phyloP scores from a whole-genome alignment of 2,888 invertebrate genomes.

The Trissolcus japonicus region DNA sequence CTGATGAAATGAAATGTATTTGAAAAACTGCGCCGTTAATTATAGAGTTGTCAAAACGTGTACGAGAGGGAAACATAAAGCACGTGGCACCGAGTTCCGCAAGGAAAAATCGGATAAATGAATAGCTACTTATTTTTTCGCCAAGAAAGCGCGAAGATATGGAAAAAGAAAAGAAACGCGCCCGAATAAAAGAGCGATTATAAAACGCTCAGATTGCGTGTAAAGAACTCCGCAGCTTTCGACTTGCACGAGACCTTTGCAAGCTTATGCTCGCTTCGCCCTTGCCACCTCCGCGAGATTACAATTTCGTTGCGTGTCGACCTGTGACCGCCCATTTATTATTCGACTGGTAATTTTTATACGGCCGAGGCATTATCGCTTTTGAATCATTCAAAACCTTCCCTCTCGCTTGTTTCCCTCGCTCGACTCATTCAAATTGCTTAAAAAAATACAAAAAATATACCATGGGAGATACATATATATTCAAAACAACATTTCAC shows the following conservation, averaged over 20 bases:
- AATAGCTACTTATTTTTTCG: constrained; percentile 52
- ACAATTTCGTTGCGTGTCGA: constrained; percentile 71
- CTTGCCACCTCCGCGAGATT: constrained; percentile 58
- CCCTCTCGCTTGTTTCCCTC: constrained; percentile 12
- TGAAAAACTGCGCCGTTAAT: constrained; percentile 48
- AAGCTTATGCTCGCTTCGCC: constrained; percentile 55
- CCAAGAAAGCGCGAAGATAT: constrained; percentile 44
- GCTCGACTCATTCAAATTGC: neutral
- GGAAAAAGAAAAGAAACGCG: constrained; percentile 50
- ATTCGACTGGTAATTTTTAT: constrained; percentile 65
- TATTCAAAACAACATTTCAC: too few species aligned
- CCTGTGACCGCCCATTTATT: constrained; percentile 68
- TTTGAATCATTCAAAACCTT: constrained; percentile 61
- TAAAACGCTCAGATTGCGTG: constrained; percentile 66
- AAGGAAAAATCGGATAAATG: constrained; percentile 33
- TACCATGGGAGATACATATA: neutral
- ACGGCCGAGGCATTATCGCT: constrained; percentile 65
- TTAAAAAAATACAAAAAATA: constrained; percentile 7
- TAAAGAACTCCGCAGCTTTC: constrained; percentile 61
- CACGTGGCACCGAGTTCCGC: neutral
- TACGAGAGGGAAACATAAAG: constrained; percentile 10
- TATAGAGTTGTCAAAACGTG: constrained; percentile 49
- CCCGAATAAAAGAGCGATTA: constrained; percentile 60
- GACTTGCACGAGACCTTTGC: constrained; percentile 65
- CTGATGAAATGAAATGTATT: constrained; percentile 27